A percentile compares a stretch with the other conserved stretches of the same genome.
Evolutionary conservation across 2,888 invertebrate species (phyloP).

Genomic region (Drosophila histrio): DNA sequence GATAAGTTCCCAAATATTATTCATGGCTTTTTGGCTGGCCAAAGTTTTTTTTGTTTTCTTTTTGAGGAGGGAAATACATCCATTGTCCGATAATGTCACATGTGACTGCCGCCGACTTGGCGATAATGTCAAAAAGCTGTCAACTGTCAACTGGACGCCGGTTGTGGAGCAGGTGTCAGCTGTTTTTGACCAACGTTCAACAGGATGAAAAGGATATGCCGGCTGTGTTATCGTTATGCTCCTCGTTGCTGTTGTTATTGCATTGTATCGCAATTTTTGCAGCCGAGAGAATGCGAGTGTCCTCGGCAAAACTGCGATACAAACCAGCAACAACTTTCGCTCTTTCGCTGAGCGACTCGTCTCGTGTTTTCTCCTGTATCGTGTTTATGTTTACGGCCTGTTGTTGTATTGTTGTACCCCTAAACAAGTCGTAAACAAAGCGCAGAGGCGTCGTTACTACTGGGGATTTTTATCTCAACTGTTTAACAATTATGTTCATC

Average conservation of each 20-base stretch:
- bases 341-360: slow-evolving; percentile 57
- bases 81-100: slow-evolving; percentile 65
- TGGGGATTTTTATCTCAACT: slow-evolving; percentile 38
- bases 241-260: slow-evolving; percentile 47
- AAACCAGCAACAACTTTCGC: slow-evolving; percentile 70
- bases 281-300: slow-evolving; percentile 36
- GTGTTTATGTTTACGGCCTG: slow-evolving; percentile 67
- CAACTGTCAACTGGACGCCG: slow-evolving; percentile 82
- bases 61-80: background rate
- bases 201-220: slow-evolving; percentile 56
- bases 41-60: slow-evolving; percentile 16
- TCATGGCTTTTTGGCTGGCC: slow-evolving; percentile 56
- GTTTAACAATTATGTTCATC: slow-evolving; percentile 9
- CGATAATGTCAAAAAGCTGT: slow-evolving; percentile 70
- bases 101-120: slow-evolving; percentile 41
- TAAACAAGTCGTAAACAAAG: slow-evolving; percentile 83
- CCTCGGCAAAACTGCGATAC: slow-evolving; percentile 75
- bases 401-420: slow-evolving; percentile 50
- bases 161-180: slow-evolving; percentile 70
- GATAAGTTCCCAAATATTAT: slow-evolving; percentile 70
- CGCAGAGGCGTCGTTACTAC: slow-evolving; percentile 75
- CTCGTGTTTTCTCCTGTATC: slow-evolving; percentile 58
- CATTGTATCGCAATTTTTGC: slow-evolving; percentile 68
- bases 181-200: slow-evolving; percentile 60
- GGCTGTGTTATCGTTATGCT: slow-evolving; percentile 4